phyloP scores from a whole-genome alignment of 2,888 invertebrate species.

The Liopterus haemorrhoidalis region DNA sequence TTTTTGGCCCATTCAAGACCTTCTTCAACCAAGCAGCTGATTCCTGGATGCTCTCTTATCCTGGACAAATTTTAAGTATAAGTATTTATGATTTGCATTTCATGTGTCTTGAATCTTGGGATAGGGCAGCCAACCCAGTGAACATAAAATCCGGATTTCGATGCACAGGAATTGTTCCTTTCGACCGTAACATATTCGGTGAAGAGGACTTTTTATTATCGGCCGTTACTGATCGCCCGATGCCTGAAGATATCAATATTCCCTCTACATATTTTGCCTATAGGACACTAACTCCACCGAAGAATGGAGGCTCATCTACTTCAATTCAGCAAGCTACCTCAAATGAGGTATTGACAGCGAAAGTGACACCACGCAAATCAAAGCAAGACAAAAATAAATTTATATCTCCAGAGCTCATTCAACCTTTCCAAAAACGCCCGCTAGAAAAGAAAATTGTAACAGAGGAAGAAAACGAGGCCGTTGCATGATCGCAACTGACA shows the following conservation, averaged over 20 bases:
- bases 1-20: slow-evolving; percentile 33
- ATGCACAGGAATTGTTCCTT: slow-evolving; percentile 17
- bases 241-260: too few relatives aligned
- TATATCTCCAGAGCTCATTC: slow-evolving; percentile 7
- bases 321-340: too few relatives aligned
- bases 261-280: too few relatives aligned
- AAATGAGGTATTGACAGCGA: too few relatives aligned
- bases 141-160: slow-evolving; percentile 19
- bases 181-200: slow-evolving; percentile 17
- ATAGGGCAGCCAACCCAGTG: slow-evolving; percentile 18
- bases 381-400: not conserved
- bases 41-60: slow-evolving; percentile 30
- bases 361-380: too few relatives aligned
- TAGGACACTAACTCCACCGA: too few relatives aligned
- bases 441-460: slow-evolving; percentile 12
- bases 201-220: slow-evolving; percentile 19
- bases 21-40: slow-evolving; percentile 26
- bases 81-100: slow-evolving; percentile 29
- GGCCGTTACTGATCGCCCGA: too few relatives aligned
- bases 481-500: slow-evolving; percentile 16
- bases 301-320: too few relatives aligned
- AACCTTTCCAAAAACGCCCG: slow-evolving; percentile 9
- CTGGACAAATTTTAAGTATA: slow-evolving; percentile 31
- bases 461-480: slow-evolving; percentile 13
- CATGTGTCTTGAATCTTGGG: slow-evolving; percentile 21